These are phyloP conservation scores for Drosophila paranaensis DNA, from an alignment of 2,888 invertebrate genomes.

Conservation along the genomic window DNA sequence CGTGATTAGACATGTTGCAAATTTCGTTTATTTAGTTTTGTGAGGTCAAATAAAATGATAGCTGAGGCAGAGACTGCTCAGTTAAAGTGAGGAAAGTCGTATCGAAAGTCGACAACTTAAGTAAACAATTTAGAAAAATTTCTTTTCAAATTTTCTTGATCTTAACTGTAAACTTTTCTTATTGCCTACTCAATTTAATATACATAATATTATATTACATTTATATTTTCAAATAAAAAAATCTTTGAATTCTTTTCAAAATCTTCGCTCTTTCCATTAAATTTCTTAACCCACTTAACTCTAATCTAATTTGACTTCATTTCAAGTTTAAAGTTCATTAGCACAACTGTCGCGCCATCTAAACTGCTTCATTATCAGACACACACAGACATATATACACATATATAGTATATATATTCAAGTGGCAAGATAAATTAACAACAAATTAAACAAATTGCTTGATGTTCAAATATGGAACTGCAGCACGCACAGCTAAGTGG, in stretches of 20 bases:
- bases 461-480: slow-evolving; percentile 28
- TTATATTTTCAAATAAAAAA: too few species aligned
- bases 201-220: too few species aligned
- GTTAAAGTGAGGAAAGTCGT: neutral
- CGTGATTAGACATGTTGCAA: slow-evolving; percentile 12
- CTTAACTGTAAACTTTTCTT: too few species aligned
- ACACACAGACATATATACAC: neutral
- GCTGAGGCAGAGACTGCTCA: neutral
- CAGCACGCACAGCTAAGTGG: slow-evolving; percentile 42
- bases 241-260: too few species aligned
- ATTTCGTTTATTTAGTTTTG: neutral
- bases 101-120: too few species aligned
- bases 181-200: too few species aligned
- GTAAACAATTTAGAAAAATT: too few species aligned
- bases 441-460: slow-evolving; percentile 68
- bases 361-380: slow-evolving; percentile 21
- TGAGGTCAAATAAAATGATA: neutral
- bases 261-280: neutral
- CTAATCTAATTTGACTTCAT: slow-evolving; percentile 1
- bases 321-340: slow-evolving; percentile 63
- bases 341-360: slow-evolving; percentile 21
- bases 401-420: slow-evolving; percentile 9
- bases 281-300: neutral
- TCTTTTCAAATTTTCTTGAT: too few species aligned
- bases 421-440: slow-evolving; percentile 69